Evolutionary conservation across 2,113 vertebrate genomes (phyloP).

Genomic region (Brachypodius melanocephalos): DNA sequence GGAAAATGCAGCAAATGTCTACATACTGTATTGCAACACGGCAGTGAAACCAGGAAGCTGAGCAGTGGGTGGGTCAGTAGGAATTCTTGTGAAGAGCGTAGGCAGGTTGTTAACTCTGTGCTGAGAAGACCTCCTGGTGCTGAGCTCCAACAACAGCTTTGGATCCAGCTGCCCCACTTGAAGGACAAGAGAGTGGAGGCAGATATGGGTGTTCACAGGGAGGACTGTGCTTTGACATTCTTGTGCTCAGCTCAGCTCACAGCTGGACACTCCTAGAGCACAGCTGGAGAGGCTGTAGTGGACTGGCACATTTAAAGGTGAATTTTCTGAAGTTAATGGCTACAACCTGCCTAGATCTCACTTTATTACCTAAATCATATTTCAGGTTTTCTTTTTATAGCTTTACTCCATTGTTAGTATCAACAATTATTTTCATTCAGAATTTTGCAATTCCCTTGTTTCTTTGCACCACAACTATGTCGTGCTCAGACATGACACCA

Average conservation of each 20-base stretch:
- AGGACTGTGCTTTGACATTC: neutral
- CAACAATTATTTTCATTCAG: neutral
- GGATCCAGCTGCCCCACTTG: neutral
- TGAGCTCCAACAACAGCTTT: neutral
- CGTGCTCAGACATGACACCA: neutral
- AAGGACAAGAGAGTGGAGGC: neutral
- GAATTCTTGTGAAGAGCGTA: neutral
- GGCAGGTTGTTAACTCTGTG: neutral
- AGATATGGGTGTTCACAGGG: neutral
- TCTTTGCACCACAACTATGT: neutral
- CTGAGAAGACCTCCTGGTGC: neutral
- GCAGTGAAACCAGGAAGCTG: neutral
- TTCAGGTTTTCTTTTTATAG: neutral
- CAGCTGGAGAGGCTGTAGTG: neutral
- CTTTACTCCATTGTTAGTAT: neutral
- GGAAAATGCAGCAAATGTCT: neutral
- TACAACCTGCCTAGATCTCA: rapidly evolving
- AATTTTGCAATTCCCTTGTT: neutral
- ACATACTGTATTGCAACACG: rapidly evolving
- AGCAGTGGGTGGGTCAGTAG: neutral
- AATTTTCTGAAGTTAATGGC: neutral
- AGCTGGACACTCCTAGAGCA: neutral
- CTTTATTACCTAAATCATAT: neutral
- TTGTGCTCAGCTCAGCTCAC: neutral
- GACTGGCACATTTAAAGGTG: neutral